Conservation (phyloP, 2,113 vertebrate genomes). For the Platysternon megacephalum region DNA sequence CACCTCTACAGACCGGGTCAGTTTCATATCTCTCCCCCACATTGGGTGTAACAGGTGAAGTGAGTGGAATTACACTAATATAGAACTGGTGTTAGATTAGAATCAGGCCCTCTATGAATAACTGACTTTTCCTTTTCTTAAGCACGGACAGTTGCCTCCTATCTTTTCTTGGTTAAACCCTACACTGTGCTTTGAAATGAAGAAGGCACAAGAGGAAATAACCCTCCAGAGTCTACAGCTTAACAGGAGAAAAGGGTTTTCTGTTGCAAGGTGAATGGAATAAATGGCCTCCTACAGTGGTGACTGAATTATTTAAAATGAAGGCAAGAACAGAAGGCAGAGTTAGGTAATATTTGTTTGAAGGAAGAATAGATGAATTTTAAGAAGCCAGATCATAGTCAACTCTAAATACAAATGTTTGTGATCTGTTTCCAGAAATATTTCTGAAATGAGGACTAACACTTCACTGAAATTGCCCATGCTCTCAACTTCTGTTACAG, state of each 20-base stretch:
- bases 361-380: not conserved
- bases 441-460: not conserved
- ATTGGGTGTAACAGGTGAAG: not conserved
- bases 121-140: fast-evolving
- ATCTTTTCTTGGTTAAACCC: not conserved
- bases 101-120: not conserved
- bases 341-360: not conserved
- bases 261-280: slow-evolving; percentile 13
- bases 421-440: not conserved
- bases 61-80: slow-evolving; percentile 4
- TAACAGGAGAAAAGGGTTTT: slow-evolving; percentile 47
- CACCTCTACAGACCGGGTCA: not conserved
- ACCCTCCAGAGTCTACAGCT: not conserved
- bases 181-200: not conserved
- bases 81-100: not conserved
- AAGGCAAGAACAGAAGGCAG: not conserved
- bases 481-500: not conserved
- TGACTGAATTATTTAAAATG: not conserved
- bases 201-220: slow-evolving; percentile 32
- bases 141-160: not conserved
- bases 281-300: slow-evolving; percentile 13
- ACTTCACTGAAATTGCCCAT: not conserved
- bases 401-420: not conserved
- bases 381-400: not conserved
- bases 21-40: not conserved